Base-by-base conservation (phyloP, 2,113 vertebrate genomes). In the Sisor rabdophorus region DNA sequence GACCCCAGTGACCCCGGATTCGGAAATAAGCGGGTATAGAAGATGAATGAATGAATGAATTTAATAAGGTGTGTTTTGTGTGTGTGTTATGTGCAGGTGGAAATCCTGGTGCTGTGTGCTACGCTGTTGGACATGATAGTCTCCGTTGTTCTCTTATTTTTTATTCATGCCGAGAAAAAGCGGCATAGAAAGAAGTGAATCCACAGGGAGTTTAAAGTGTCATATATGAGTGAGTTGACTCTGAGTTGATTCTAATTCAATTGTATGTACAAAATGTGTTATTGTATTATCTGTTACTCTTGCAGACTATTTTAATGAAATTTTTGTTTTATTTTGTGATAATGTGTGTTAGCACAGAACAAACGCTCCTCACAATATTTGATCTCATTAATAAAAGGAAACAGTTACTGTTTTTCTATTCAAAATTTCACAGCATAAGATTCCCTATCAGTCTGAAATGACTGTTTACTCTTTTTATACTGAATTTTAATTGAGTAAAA, bases 91-190 rank as follows among this genome's bases (percentile, higher is more conserved):
- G 55, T 55, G 19, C 68, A 83, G 82, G 67, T 80, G 73, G 79
- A 81, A 61, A 10, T 71, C 47, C 24, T 84, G 76, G 56, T 79
- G 60, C 75, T 92, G 59, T 84, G 78, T 59, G 82, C 91, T 74
- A 64, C 89, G 72, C 61, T 63, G 13, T 40, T 92, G 2, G 87
- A 87, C 76, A 61, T 81, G 24, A 5, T 71, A 28, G 70, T 91
- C 71, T 89, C 90, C n/a, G 48, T 24, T 5, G 2, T 88, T 30
- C 88, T 92, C 30, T 84, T 88, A 68, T 52, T 81, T 78, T 88
- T 80, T 76, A 84, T 91, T 71, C 4, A 8, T 0, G 79, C 63
- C 73, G 83, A 85, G 70, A 89, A 80, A 80, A 30, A 19, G 2
- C 26, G 30, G 0, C 71, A 80, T 22, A 80, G 81, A 17, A 9